Base-by-base conservation (phyloP, 2,888 invertebrate genomes). In the Dryadula phaetusa region DNA sequence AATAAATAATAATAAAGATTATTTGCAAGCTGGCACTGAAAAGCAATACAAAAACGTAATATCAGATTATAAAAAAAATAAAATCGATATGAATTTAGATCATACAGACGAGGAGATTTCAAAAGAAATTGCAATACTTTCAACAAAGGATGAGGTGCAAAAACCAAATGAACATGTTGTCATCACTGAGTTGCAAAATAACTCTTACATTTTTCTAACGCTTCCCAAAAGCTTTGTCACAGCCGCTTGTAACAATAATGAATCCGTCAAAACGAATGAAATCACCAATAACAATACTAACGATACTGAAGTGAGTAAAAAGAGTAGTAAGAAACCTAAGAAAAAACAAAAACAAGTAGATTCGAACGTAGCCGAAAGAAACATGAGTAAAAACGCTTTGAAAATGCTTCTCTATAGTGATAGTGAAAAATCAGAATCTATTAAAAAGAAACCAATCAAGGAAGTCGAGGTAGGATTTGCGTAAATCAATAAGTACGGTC, bases 131-230 rank as follows among this genome's bases (percentile, higher is more conserved):
- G 32, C 37, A 7, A 25, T 37, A 25, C 14, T 16, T 22, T 32
- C 25, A 18, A 34, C 63, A 37, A 28, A 28, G 12, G 42, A 61
- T n/a, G 62, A 25, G 2, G 42, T 16, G 34, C 46, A 42, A 16
- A 52, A n/a, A 12, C n/a, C 62, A 20, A 60, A 68, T 28, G 70
- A 76, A 63, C 73, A 77, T 63, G 78, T 77, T 66, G 69, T 82
- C 56, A 70, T 84, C 72, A 76, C 82, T 42, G 81, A 85, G 68
- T 76, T 85, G 71, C 78, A 84, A 76, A 84, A 84, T 76, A 86
- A 85, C 76, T 81, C 88, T 82, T 87, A 82, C 73, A 76, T 87
- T 64, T 82, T 86, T 76, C 79, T 88, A 83, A 86, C 88, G 75
- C 78, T 86, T 73, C 85, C 87, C 70, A 81, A 84, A 76, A 80